Evolutionary conservation across 1,140 invertebrate genomes (phyloP).

Genomic region (Globodera ellingtonae): DNA sequence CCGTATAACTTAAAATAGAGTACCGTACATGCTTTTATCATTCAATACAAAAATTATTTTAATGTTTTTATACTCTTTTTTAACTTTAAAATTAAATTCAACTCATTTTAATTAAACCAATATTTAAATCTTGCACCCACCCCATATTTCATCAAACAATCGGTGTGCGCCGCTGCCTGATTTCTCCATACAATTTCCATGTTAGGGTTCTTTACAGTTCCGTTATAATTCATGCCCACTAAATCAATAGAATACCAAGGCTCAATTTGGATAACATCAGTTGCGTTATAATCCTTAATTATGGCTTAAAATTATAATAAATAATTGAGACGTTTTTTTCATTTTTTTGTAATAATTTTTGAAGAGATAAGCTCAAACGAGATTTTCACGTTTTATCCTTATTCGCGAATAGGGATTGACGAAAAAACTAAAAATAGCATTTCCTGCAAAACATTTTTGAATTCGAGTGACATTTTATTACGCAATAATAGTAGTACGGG

Average conservation of each 20-base stretch:
- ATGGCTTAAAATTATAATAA: too few species aligned
- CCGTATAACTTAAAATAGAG: too few species aligned
- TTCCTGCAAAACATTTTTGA: too few species aligned
- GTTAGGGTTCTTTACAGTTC: constrained; percentile 51
- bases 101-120: too few species aligned
- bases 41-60: too few species aligned
- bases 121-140: constrained; percentile 9
- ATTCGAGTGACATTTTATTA: not conserved
- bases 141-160: constrained; percentile 57
- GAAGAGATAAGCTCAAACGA: too few species aligned
- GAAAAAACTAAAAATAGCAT: too few species aligned
- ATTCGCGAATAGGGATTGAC: too few species aligned
- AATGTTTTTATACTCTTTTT: too few species aligned
- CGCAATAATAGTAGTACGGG: not conserved
- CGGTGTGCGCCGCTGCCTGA: constrained; percentile 57
- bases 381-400: too few species aligned
- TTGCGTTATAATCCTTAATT: constrained; percentile 32
- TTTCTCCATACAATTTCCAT: constrained; percentile 57
- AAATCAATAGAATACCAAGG: constrained; percentile 37
- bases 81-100: too few species aligned
- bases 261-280: constrained; percentile 33
- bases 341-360: not conserved
- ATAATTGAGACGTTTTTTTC: not conserved
- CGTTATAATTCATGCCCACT: constrained; percentile 18
- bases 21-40: too few species aligned